Conservation (phyloP, 1,140 invertebrate species). For the Monomorium pharaonis region DNA sequence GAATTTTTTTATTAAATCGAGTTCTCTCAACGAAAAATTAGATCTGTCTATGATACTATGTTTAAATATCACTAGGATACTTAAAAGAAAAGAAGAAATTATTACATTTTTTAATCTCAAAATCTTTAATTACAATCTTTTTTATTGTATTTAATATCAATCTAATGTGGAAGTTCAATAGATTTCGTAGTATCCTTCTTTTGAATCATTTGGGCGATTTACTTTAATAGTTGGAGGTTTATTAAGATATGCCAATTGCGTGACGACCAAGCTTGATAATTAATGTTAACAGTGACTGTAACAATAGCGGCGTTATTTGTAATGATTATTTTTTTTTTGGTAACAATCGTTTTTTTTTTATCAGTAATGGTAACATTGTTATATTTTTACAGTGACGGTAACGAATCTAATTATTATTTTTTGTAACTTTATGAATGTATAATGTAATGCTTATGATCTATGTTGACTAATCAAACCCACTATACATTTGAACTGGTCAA, state of each 20-base stretch:
- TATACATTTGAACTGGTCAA: too few relatives aligned
- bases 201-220: not conserved
- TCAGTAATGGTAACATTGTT: too few relatives aligned
- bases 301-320: too few relatives aligned
- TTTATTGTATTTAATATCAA: not conserved
- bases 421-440: too few relatives aligned
- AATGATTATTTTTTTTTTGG: too few relatives aligned
- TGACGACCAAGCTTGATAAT: too few relatives aligned
- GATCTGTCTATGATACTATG: not conserved
- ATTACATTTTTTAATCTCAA: not conserved
- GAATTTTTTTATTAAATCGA: not conserved
- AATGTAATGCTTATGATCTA: too few relatives aligned
- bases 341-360: too few relatives aligned
- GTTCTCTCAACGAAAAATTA: not conserved
- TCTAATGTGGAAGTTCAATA: not conserved
- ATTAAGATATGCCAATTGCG: not conserved
- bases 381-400: too few relatives aligned
- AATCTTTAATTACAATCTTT: not conserved
- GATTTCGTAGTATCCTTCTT: not conserved
- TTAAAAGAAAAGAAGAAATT: not conserved
- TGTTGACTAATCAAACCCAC: too few relatives aligned
- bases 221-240: not conserved
- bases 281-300: too few relatives aligned
- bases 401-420: too few relatives aligned
- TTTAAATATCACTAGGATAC: not conserved